Evolutionary conservation across 2,113 vertebrate species (phyloP), one percentile per base, ranked within the genome.

Genomic region (Loxodonta africana): DNA sequence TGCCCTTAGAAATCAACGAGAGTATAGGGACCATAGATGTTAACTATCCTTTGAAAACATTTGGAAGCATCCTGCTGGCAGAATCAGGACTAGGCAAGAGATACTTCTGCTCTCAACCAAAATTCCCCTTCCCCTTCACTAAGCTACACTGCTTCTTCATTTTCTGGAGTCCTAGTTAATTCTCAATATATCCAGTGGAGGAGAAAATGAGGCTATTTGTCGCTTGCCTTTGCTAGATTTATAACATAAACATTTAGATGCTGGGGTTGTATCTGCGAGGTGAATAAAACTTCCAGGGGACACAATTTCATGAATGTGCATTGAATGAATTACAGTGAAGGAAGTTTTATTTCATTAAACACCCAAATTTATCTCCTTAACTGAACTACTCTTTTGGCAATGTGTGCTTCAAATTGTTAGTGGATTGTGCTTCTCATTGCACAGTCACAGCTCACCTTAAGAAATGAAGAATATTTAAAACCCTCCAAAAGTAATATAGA

Each of bases 171-270:
- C 33, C 78, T 90, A 69, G 81, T 86, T 97, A 93, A 96, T 97
- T 98, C 71, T 60, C 67, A 94, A 76, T 84, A 83, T 73, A 95
- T 30, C 87, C 86, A 95, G 46, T 85, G 91, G 89, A 97, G 89
- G 86, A 96, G 89, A 98, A 97, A 98, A 98, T 95, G 95, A 97
- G 93, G 71, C 88, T 92, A 97, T 97, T 95, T 96, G 73, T 96
- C 0, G 0, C 95, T 97, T 95, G 83, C 87, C 83, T 98, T 95
- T 57, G 8, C 44, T 87, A 84, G 83, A 96, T 96, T 97, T 97
- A 97, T 74, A 96, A 84, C 65, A 80, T 57, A 92, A 95, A 94
- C 23, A 93, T 63, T 37, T 88, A 57, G 71, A 90, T 33, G 37
- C 73, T 67, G 21, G 63, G 69, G 77, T 89, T 93, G 77, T 84